These are phyloP conservation scores for Sandelia bainsii DNA, from an alignment of 2,797 vertebrate species.

Conservation along the genomic window DNA sequence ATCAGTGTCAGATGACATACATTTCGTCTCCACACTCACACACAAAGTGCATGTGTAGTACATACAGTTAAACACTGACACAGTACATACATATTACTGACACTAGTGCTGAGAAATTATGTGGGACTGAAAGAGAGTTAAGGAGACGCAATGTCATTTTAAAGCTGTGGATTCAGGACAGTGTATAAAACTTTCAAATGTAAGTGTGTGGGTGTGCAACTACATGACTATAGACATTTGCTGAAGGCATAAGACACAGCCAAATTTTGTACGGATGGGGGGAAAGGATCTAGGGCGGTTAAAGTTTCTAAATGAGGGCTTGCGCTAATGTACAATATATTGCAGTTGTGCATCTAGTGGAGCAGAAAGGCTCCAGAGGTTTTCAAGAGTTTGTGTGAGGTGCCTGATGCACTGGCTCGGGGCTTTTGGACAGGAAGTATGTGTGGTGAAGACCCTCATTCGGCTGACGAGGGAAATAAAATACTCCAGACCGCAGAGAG, in stretches of 20 bases:
- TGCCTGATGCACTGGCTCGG: slow-evolving; percentile 53
- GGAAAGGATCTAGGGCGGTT: slow-evolving; percentile 26
- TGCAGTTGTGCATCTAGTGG: slow-evolving; percentile 31
- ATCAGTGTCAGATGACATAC: slow-evolving; percentile 70
- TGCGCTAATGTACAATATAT: slow-evolving; percentile 35
- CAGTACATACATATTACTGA: slow-evolving; percentile 18
- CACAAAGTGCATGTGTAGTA: slow-evolving; percentile 26
- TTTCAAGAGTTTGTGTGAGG: slow-evolving; percentile 44
- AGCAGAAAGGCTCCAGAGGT: slow-evolving; percentile 30
- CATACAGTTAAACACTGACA: slow-evolving; percentile 3
- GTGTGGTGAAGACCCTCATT: slow-evolving; percentile 67
- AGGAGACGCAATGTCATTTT: slow-evolving; percentile 36
- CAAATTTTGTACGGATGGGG: slow-evolving; percentile 29
- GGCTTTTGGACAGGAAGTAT: slow-evolving; percentile 66
- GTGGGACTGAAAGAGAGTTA: slow-evolving; percentile 37
- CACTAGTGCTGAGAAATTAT: slow-evolving; percentile 14
- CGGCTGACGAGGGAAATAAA: slow-evolving; percentile 71
- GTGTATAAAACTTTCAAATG: slow-evolving; percentile 17
- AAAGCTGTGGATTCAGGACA: slow-evolving; percentile 40
- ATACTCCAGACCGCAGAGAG: slow-evolving; percentile 67
- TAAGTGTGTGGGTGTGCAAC: background rate
- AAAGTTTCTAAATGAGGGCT: slow-evolving; percentile 48
- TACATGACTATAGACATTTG: background rate
- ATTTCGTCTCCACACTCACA: slow-evolving; percentile 38
- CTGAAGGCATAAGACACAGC: slow-evolving; percentile 51